Base-by-base conservation (phyloP, 2,113 vertebrate species). In the Ochotona princeps region DNA sequence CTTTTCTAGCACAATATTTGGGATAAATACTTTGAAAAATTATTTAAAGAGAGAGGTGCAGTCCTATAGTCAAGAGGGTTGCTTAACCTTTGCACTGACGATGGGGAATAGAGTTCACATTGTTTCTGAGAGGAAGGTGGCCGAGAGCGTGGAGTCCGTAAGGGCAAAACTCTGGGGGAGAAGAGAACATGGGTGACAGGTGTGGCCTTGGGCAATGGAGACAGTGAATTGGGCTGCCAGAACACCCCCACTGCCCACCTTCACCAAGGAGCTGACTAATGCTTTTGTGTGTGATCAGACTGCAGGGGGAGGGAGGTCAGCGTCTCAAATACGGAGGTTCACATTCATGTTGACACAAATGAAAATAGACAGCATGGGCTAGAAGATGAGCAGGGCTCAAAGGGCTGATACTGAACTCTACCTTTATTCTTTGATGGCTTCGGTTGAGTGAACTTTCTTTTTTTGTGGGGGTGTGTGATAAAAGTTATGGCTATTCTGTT, bases 1-100 rank as follows among this genome's bases (percentile, higher is more conserved):
- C 72, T 47, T 17, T 7, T 51, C 49, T 47, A 44, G 11, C 2
- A 13, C 51, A 67, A 17, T 75, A 35, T 90, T 83, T 92, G 70
- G 79, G 95, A 78, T 78, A 93, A 82, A 81, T 73, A 54, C 47
- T 82, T 49, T 89, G 79, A 25, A n/a, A 67, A 47, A 2, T 14
- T 73, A 47, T 11, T 1, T 30, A 9, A 86, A n/a, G 14, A 54
- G 38, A 44, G 49, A 8, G 17, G n/a, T 60, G 83, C 72, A 8
- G 17, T 10, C 15, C 35, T 32, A 66, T 26, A 49, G 3, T 82
- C 38, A 82, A 75, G 65, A 54, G 23, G 6, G 12, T 38, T 54
- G 70, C 61, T 60, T 54, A 61, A 76, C 44, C 87, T 93, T 32
- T 80, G 61, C 25, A 89, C 32, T 35, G 73, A 28, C 21, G 57